Percentiles rank a stretch among this genome's conserved stretches.
phyloP scores from a whole-genome alignment of 2,888 invertebrate species.

The Drosophila peninsularis region DNA sequence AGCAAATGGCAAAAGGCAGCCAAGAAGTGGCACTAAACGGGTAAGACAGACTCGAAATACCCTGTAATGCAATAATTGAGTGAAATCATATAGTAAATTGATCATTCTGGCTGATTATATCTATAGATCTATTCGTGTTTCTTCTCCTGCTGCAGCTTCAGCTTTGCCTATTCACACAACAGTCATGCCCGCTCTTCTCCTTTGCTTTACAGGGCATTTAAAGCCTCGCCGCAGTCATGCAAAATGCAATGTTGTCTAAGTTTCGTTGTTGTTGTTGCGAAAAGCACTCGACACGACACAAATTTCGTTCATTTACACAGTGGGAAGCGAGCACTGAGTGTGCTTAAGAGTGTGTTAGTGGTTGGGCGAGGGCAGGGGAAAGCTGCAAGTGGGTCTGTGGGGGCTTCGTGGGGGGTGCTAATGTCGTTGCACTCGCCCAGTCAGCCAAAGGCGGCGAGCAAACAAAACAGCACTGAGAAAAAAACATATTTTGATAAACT shows the following conservation, averaged over 20 bases:
- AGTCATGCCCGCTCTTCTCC: slow-evolving; percentile 10
- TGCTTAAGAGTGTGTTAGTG: slow-evolving; percentile 12
- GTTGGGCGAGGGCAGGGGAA: background rate
- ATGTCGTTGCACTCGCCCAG: slow-evolving; percentile 72
- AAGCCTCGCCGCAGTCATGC: slow-evolving; percentile 47
- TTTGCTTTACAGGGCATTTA: slow-evolving; percentile 38
- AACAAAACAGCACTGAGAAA: slow-evolving; percentile 29
- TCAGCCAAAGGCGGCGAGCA: slow-evolving; percentile 19
- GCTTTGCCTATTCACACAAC: too few relatives aligned
- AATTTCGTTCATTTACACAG: slow-evolving; percentile 63
- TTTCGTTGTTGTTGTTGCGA: slow-evolving; percentile 31
- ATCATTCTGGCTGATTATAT: background rate
- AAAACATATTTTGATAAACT: slow-evolving; percentile 27
- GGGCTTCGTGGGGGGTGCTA: slow-evolving; percentile 17
- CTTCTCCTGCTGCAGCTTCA: background rate
- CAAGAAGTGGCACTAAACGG: background rate
- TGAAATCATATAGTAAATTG: background rate
- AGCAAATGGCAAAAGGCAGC: slow-evolving; percentile 59
- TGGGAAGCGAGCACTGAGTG: slow-evolving; percentile 51
- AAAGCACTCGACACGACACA: slow-evolving; percentile 71
- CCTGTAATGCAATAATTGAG: slow-evolving; percentile 5
- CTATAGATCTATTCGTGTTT: background rate
- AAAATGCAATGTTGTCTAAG: slow-evolving; percentile 61
- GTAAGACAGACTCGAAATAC: slow-evolving; percentile 23
- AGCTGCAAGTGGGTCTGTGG: background rate